A percentile compares a stretch with the other conserved stretches of the same genome.
Evolutionary conservation across 2,113 vertebrate genomes (phyloP).

Genomic region (Chlamydotis undulata): DNA sequence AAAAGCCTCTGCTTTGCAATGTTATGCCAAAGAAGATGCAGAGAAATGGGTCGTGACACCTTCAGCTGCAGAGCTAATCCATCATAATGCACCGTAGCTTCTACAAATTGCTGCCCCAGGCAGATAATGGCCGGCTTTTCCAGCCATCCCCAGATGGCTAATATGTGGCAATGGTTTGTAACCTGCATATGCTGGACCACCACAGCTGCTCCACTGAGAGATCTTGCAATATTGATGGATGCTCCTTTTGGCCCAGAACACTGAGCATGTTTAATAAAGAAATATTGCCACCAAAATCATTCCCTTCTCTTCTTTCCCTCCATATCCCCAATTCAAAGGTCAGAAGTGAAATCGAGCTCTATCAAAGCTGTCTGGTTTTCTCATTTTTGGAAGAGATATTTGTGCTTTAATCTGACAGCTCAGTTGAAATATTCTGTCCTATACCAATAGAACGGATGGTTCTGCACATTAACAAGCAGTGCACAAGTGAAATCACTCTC

Average conservation of each 20-base stretch:
- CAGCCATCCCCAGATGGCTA: slow-evolving; percentile 47
- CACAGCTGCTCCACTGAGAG: slow-evolving; percentile 58
- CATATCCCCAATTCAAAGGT: neutral
- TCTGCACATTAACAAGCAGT: neutral
- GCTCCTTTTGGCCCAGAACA: neutral
- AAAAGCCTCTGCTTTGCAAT: neutral
- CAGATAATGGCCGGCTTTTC: neutral
- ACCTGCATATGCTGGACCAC: neutral
- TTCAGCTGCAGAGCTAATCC: slow-evolving; percentile 42
- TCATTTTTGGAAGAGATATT: slow-evolving; percentile 8
- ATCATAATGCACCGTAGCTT: neutral
- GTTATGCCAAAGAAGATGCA: neutral
- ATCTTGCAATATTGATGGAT: slow-evolving; percentile 31
- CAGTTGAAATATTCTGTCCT: neutral
- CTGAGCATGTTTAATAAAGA: slow-evolving; percentile 8
- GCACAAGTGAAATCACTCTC: neutral
- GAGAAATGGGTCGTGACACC: slow-evolving; percentile 7
- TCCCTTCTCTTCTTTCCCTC: neutral
- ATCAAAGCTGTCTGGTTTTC: neutral
- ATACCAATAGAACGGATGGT: neutral
- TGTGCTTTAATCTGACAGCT: neutral
- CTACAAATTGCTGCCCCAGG: slow-evolving; percentile 18
- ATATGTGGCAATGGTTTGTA: neutral
- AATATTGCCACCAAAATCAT: slow-evolving; percentile 18
- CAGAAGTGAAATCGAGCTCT: slow-evolving; percentile 35